Conservation (phyloP, 2,797 vertebrate genomes). For the Acanthurus tractus region DNA sequence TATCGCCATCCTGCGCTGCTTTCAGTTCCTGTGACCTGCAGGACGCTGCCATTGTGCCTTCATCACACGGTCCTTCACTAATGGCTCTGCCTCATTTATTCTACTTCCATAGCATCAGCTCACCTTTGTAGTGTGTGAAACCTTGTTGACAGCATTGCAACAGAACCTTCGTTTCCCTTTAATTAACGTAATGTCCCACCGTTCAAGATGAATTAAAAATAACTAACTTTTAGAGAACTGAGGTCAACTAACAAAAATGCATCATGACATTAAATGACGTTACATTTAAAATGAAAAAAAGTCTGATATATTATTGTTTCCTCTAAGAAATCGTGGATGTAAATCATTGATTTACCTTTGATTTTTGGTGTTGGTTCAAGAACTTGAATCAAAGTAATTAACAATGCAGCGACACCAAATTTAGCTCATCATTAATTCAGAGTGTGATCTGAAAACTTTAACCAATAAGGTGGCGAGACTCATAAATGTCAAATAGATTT, state of each 20-base stretch:
- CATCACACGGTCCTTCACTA: constrained; percentile 11
- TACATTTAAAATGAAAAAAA: background rate
- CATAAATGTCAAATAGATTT: background rate
- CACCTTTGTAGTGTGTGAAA: constrained; percentile 19
- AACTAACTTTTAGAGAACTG: constrained; percentile 29
- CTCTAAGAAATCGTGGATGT: background rate
- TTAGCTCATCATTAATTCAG: background rate
- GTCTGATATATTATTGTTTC: background rate
- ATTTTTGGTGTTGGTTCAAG: background rate
- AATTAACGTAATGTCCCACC: constrained; percentile 35
- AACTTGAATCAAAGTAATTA: background rate
- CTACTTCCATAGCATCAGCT: constrained; percentile 31
- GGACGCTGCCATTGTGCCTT: constrained; percentile 29
- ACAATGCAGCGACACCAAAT: background rate
- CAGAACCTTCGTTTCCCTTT: constrained; percentile 26
- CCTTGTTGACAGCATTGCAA: constrained; percentile 44
- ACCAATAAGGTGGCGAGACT: background rate
- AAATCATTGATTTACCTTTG: background rate
- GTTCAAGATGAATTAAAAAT: constrained; percentile 13
- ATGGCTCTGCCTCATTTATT: constrained; percentile 37
- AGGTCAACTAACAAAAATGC: constrained; percentile 19
- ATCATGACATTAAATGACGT: background rate
- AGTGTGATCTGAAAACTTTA: background rate
- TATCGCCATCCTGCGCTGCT: background rate
- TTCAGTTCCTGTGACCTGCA: constrained; percentile 24